Evolutionary conservation across 1,140 invertebrate species (phyloP), one percentile per base, ranked within the genome.

Genomic region (Anoplolepis gracilipes): DNA sequence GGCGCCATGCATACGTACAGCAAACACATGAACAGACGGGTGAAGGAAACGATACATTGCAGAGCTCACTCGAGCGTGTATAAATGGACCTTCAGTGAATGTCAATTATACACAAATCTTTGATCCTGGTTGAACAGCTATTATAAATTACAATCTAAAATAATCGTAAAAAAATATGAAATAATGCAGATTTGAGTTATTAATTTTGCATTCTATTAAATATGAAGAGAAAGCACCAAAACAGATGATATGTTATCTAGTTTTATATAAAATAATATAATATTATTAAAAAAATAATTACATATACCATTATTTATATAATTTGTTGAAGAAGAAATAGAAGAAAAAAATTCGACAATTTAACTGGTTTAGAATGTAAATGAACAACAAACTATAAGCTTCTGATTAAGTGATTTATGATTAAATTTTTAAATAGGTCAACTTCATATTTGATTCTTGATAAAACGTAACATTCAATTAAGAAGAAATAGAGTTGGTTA

Each of bases 11-110:
- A 64, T 69, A 79, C 28, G 70, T 42, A 16, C 3, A 55, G 73
- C 61, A 16, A 84, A 6, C 53, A 67, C n/a, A 85, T 33, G 65
- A 67, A 55, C 25, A 19, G 30, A 84, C 42, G 25, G 67, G 11
- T 39, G 62, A 88, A 87, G 69, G 76, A 84, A 65, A 42, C 76
- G 86, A n/a, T 77, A 64, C 36, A 86, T 78, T 78, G 75, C 77
- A 77, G 49, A 86, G 33, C 13, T 76, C 36, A 13, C 19, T 67
- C 46, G 73, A 49, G 57, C 42, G 61, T 28, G 13, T 16, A n/a
- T 57, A 64, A 79, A 67, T 79, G 10, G 42, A 22, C 25, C 36
- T 69, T 46, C n/a, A 30, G 33, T 53, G 25, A 70, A 55, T 22
- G 49, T 79, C 46, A 79, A 33, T 79, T 30, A 36, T 33, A 19